Conservation (phyloP, 23 tunicate species). For the Trididemnum miniatum region DNA sequence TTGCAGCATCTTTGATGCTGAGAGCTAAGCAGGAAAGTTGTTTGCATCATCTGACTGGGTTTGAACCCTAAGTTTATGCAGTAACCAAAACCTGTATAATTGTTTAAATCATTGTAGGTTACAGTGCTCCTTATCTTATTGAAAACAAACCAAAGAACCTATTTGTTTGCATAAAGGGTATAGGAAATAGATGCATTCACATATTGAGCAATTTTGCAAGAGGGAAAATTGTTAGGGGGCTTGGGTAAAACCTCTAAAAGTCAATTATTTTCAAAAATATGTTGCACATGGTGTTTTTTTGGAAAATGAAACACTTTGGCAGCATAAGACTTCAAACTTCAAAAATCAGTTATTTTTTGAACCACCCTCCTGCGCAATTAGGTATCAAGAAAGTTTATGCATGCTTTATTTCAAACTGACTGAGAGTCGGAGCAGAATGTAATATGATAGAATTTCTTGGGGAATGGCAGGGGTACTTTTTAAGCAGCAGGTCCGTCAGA, state of each 20-base stretch:
- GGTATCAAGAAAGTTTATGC: no score
- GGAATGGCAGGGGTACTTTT: no score
- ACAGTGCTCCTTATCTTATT: not conserved
- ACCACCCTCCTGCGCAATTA: no score
- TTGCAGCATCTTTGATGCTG: no score
- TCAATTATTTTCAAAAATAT: conserved; percentile 14
- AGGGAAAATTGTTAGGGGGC: not conserved
- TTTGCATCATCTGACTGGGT: no score
- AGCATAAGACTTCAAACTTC: conserved; percentile 4
- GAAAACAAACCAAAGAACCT: not conserved
- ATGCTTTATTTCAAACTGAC: no score
- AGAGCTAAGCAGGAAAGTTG: no score
- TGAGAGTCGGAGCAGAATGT: no score
- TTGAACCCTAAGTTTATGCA: no score
- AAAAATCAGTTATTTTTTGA: not conserved
- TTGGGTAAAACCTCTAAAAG: not conserved
- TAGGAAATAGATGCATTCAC: not conserved
- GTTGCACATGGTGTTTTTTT: conserved; percentile 8
- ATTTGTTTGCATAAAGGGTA: not conserved
- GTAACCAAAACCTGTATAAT: not conserved
- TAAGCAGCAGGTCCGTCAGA: no score
- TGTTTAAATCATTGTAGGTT: not conserved
- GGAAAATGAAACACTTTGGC: not conserved
- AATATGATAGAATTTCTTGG: no score
- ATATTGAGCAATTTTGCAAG: not conserved